Evolutionary conservation across 2,113 vertebrate genomes (phyloP), one percentile per base, ranked within the genome.

Genomic region (Tachysurus vachellii): DNA sequence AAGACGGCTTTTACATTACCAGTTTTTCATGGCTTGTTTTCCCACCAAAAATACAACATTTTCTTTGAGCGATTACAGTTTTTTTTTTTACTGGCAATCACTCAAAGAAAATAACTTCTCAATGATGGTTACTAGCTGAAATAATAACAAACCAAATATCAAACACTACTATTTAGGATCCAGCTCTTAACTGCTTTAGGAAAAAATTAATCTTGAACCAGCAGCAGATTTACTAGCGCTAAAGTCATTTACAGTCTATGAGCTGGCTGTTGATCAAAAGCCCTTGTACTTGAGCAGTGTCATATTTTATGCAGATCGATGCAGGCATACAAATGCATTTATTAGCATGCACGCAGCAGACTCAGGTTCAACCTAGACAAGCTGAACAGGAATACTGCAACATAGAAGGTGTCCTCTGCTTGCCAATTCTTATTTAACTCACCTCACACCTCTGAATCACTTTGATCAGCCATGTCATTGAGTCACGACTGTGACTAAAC

Each of bases 381-480:
- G 84, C 90, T 86, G 88, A 90, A 91, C 85, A 83, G 53, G 87
- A 91, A 92, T 85, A 90, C 92, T 75, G 91, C 90, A 93, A 92
- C 91, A 94, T 93, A 91, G 93, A 94, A 94, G 93, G 91, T 91
- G 90, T 91, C 91, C 88, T 87, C 88, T 81, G 88, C 89, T 88
- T 93, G 93, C 92, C 93, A 93, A 93, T 68, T 91, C 91, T 92
- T 93, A 93, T 94, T 94, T 93, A 85, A 91, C 92, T 91, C 84
- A 31, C 64, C 68, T 71, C 56, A 82, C 77, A 36, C 76, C 54
- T 42, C 70, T 26, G 36, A 91, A 88, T 90, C 76, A 90, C 91
- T 92, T 91, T 92, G 91, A 93, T 92, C 91, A 91, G 91, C 92
- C 90, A 89, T 92, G 90, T 92, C 93, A 93, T 94, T 90, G 91